phyloP scores from a whole-genome alignment of 2,888 invertebrate genomes.

The Ellobium chinense region DNA sequence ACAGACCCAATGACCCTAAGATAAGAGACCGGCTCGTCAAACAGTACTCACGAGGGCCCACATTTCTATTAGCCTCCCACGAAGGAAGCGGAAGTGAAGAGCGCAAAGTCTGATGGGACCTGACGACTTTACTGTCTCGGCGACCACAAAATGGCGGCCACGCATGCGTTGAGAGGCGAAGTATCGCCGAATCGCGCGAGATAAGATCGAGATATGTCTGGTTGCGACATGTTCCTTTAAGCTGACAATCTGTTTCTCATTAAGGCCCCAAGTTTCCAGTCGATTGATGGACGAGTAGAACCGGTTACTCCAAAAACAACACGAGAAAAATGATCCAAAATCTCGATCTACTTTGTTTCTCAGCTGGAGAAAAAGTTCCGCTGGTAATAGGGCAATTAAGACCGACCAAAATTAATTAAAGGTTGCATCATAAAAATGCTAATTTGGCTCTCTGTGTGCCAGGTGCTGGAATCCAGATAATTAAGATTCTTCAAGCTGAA shows the following conservation, averaged over 20 bases:
- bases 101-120: not conserved
- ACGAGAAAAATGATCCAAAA: no score
- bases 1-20: not conserved
- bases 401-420: no score
- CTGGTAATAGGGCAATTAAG: no score
- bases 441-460: no score
- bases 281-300: no score
- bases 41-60: not conserved
- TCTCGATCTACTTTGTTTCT: no score
- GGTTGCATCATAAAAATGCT: no score
- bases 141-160: not conserved
- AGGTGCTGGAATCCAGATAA: no score
- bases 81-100: conserved; percentile 10
- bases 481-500: no score
- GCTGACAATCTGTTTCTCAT: not conserved
- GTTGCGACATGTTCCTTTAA: not conserved
- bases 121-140: not conserved
- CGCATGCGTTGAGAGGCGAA: not conserved
- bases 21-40: not conserved
- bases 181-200: conserved; percentile 2
- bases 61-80: not conserved
- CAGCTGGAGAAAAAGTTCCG: no score
- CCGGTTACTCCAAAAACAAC: no score
- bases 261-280: no score
- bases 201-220: not conserved